These are phyloP conservation scores for Cheiracanthium punctorium DNA, from an alignment of 2,888 invertebrate species.

Conservation along the genomic window DNA sequence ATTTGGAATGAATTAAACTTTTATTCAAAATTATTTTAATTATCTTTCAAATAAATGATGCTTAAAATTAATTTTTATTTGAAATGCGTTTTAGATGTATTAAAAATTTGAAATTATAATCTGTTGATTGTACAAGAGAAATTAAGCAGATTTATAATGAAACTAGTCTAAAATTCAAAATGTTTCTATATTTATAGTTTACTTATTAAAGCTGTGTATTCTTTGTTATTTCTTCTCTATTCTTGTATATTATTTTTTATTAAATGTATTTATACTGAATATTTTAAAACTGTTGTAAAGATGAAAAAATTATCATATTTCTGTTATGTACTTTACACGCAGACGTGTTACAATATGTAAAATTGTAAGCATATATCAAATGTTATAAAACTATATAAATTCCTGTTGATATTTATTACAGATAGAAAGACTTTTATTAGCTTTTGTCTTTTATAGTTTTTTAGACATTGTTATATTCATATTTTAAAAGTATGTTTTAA, in stretches of 20 bases:
- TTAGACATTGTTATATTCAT: neutral
- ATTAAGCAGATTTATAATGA: neutral
- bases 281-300: neutral
- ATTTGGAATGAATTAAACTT: too few species aligned
- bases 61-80: too few species aligned
- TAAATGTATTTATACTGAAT: slow-evolving; percentile 7
- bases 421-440: neutral
- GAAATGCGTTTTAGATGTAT: too few species aligned
- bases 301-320: neutral
- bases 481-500: neutral
- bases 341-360: neutral
- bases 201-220: neutral
- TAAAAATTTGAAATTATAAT: neutral
- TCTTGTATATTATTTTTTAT: slow-evolving; percentile 12
- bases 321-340: neutral
- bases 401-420: slow-evolving; percentile 9
- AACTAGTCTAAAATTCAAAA: slow-evolving; percentile 8
- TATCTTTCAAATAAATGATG: too few species aligned
- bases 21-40: too few species aligned
- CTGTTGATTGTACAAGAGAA: neutral
- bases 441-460: neutral
- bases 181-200: slow-evolving; percentile 13
- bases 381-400: slow-evolving; percentile 3
- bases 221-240: neutral
- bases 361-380: slow-evolving; percentile 8